Base-by-base conservation (phyloP, 2,888 invertebrate species). In the Dasypolia templi region DNA sequence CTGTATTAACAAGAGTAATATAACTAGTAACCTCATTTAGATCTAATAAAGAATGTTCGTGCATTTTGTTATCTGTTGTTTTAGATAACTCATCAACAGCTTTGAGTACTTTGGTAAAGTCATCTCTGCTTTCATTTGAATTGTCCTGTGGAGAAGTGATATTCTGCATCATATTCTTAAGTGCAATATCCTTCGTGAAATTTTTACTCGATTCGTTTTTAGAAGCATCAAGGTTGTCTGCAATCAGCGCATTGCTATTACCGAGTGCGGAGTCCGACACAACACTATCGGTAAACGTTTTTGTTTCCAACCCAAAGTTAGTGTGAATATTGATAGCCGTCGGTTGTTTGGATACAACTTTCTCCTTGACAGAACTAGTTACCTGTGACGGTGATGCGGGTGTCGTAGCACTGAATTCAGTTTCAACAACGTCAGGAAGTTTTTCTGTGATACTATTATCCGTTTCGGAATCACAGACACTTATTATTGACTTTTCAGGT, bases 161-260 rank as follows among this genome's bases (percentile, higher is more conserved):
- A 76, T 88, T 91, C 69, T 91, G 89, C 67, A 94, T 81, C 87
- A 92, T 92, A 77, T 91, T 92, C 73, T 93, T 93, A 67, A 92
- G 83, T 32, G 83, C 83, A 49, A 94, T 90, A 76, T 94, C 92
- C 65, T 91, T 90, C n/a, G 88, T 89, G 79, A 93, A 93, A 71
- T 91, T 87, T 75, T 88, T 89, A 68, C 84, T 85, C 11, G 80
- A 66, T 70, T 89, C 89, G 68, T 76, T 87, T 88, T 92, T 94
- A 55, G 91, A 77, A 19, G 87, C 77, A 80, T 91, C 90, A 44
- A 94, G 83, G 69, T 95, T 94, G 72, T 93, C 92, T 44, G 93
- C 95, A 82, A 95, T 95, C 29, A 94, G 87, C 44, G 91, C 93
- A 86, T 93, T 94, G 35, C 95, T 95, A 82, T 95, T 94, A 70